phyloP scores from a whole-genome alignment of 2,888 invertebrate genomes.

The Nasonovia ribisnigri region DNA sequence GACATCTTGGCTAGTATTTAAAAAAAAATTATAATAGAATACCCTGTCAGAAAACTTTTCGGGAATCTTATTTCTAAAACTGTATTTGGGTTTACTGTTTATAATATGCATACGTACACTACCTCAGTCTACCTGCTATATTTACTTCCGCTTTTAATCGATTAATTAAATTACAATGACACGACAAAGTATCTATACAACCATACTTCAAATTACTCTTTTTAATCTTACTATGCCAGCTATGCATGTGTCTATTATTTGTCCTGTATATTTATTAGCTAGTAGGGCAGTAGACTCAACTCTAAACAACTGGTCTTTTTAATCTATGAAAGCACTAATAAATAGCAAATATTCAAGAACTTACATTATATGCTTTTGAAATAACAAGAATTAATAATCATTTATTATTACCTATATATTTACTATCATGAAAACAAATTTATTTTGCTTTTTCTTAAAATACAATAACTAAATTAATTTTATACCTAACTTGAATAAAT shows the following conservation, averaged over 20 bases:
- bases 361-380: not conserved
- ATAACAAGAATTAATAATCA: not conserved
- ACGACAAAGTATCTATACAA: not conserved
- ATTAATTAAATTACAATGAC: not conserved
- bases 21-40: not conserved
- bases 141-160: not conserved
- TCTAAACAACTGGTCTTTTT: not conserved
- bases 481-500: not conserved
- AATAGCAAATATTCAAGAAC: not conserved
- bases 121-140: not conserved
- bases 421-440: not conserved
- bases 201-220: not conserved
- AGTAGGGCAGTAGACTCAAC: not conserved
- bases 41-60: not conserved
- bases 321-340: not conserved
- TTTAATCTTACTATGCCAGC: not conserved
- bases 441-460: not conserved
- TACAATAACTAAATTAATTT: not conserved
- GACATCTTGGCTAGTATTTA: constrained; percentile 61
- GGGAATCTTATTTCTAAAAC: not conserved
- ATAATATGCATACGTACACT: not conserved
- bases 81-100: not conserved
- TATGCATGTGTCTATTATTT: not conserved
- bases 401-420: not conserved
- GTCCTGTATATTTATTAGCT: not conserved